phyloP scores from a whole-genome alignment of 2,113 vertebrate genomes.

The Anseranas semipalmata region DNA sequence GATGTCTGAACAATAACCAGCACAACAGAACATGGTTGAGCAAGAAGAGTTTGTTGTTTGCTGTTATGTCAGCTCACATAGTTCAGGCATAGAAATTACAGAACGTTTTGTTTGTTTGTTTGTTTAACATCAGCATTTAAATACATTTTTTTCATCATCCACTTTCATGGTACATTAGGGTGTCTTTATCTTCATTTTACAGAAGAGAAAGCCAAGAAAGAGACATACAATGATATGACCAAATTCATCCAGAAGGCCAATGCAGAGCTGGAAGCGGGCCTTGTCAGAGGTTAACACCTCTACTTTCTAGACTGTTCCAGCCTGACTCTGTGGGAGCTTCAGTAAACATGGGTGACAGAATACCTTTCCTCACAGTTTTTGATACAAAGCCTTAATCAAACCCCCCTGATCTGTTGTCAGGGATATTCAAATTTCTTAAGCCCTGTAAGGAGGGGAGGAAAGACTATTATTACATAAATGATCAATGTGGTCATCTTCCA shows the following conservation, averaged over 20 bases:
- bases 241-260: background rate
- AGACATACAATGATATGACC: background rate
- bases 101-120: background rate
- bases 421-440: background rate
- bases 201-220: background rate
- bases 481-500: background rate
- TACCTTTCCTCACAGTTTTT: background rate
- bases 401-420: fast-evolving
- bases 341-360: background rate
- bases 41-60: background rate
- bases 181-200: background rate
- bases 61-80: background rate
- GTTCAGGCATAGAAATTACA: background rate
- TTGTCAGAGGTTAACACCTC: background rate
- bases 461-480: background rate
- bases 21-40: background rate
- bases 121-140: background rate
- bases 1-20: background rate
- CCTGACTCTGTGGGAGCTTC: background rate
- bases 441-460: background rate
- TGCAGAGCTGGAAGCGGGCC: background rate
- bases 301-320: background rate
- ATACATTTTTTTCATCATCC: fast-evolving
- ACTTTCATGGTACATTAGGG: background rate
- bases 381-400: background rate